Base-by-base conservation (phyloP, 1,140 invertebrate genomes). In the Drosophila chauvacae region DNA sequence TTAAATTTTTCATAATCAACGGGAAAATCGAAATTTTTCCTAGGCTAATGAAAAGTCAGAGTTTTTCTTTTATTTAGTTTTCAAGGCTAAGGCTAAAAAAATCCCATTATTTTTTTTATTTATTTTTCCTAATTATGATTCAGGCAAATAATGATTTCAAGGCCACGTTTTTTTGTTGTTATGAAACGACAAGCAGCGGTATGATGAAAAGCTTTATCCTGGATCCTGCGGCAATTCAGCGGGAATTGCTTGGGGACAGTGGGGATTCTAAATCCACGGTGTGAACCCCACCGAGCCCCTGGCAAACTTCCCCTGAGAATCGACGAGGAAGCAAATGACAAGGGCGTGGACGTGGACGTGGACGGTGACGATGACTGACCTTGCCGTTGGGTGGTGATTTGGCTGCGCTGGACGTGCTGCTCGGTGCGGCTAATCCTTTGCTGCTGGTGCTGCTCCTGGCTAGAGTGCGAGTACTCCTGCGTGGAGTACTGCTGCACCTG, bases 301-400 rank as follows among this genome's bases (percentile, higher is more conserved):
- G 33, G 53, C 59, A 77, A 59, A 70, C 50, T 74, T 77, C 41
- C 63, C 58, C 64, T 47, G 55, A 60, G 63, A 50, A 64, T 53
- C 55, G 23, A 37, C 50, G 44, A 61, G 57, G 57, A 44, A 39
- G 20, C 55, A 42, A 41, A 59, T 59, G 55, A 63, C 51, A 41
- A 42, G 14, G 18, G 59, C 57, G 33, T 62, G 11, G 16, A 33
- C 23, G 47, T 48, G 23, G 9, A 10, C 7, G 20, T 26, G 45
- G 23, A 48, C 50, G 7, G 5, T 11, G 28, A 64, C 55, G 35
- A 37, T 23, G 56, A 93, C 95, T 94, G 93, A 96, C 96, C 96
- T 96, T 95, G 95, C 93, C 96, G 95, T 92, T 96, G 96, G 92
- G 95, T 96, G 93, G 95, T 96, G 92, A 96, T 94, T 93, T 96